Conservation (phyloP, 1,140 invertebrate genomes). For the Homalodisca vitripennis region DNA sequence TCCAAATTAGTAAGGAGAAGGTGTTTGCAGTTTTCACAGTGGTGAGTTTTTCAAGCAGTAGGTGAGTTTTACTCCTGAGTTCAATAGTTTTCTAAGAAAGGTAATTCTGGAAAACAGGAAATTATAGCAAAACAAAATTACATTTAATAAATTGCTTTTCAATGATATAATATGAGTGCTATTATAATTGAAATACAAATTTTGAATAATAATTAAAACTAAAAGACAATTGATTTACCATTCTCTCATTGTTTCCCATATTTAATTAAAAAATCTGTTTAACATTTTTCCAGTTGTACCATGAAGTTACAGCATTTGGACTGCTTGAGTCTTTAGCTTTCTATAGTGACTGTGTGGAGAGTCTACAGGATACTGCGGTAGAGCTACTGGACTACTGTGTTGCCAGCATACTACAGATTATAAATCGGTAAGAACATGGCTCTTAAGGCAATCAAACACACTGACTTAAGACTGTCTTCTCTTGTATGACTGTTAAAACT, state of each 20-base stretch:
- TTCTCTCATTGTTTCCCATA: background rate
- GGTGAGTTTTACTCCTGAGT: too few relatives aligned
- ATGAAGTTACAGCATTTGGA: slow-evolving; percentile 66
- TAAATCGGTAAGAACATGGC: background rate
- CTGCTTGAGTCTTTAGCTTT: slow-evolving; percentile 72
- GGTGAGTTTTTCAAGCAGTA: too few relatives aligned
- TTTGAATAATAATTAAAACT: background rate
- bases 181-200: background rate
- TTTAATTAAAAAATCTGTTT: background rate
- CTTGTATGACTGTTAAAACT: too few relatives aligned
- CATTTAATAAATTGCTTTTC: background rate
- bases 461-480: background rate
- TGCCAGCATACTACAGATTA: background rate
- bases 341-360: slow-evolving; percentile 67
- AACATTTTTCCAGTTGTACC: slow-evolving; percentile 53
- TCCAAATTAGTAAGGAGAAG: slow-evolving; percentile 59
- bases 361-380: slow-evolving; percentile 63
- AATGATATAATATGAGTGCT: background rate
- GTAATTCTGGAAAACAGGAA: background rate
- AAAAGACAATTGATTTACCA: background rate
- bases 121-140: background rate
- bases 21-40: slow-evolving; percentile 72
- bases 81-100: too few relatives aligned
- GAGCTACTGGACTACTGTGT: slow-evolving; percentile 69
- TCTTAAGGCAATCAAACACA: slow-evolving; percentile 31